A percentile compares a stretch with the other conserved stretches of the same genome.
phyloP scores from a whole-genome alignment of 2,888 invertebrate species.

The Coleophora deauratella region DNA sequence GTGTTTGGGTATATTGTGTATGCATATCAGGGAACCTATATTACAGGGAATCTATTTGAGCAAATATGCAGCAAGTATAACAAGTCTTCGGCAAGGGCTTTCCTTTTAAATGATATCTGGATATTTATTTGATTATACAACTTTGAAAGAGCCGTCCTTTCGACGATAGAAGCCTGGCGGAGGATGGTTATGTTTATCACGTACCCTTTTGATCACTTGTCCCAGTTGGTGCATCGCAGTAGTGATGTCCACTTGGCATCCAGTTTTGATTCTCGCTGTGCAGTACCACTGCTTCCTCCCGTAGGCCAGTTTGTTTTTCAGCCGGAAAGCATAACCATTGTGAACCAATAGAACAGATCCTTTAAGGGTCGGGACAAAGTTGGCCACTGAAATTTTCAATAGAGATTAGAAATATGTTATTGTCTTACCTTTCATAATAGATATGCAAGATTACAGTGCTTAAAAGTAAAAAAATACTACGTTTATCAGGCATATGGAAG shows the following conservation, averaged over 20 bases:
- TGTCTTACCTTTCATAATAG: conserved; percentile 8
- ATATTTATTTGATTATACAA: conserved; percentile 47
- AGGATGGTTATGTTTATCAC: conserved; percentile 52
- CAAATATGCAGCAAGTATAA: too few relatives aligned
- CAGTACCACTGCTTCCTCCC: conserved; percentile 67
- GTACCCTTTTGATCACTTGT: conserved; percentile 44
- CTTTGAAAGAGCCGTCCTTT: conserved; percentile 55
- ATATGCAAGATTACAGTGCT: neutral
- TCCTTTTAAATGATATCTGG: too few relatives aligned
- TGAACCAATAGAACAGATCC: conserved; percentile 54
- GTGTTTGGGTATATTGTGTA: too few relatives aligned
- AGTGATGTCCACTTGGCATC: conserved; percentile 56
- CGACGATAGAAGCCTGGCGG: conserved; percentile 53
- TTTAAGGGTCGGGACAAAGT: conserved; percentile 55
- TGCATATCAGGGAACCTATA: too few relatives aligned
- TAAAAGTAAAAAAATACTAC: too few relatives aligned
- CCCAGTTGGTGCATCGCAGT: conserved; percentile 42
- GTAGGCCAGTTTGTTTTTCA: conserved; percentile 60
- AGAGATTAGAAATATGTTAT: conserved; percentile 1
- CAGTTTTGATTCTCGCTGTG: conserved; percentile 51
- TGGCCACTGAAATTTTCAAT: conserved; percentile 59
- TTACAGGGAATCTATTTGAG: too few relatives aligned
- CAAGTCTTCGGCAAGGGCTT: too few relatives aligned
- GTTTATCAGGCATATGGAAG: too few relatives aligned
- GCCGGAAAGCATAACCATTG: conserved; percentile 53